A percentile compares a stretch with the other conserved stretches of the same genome.
phyloP scores from a whole-genome alignment of 2,797 vertebrate species.

The Typhlichthys eigenmanni region DNA sequence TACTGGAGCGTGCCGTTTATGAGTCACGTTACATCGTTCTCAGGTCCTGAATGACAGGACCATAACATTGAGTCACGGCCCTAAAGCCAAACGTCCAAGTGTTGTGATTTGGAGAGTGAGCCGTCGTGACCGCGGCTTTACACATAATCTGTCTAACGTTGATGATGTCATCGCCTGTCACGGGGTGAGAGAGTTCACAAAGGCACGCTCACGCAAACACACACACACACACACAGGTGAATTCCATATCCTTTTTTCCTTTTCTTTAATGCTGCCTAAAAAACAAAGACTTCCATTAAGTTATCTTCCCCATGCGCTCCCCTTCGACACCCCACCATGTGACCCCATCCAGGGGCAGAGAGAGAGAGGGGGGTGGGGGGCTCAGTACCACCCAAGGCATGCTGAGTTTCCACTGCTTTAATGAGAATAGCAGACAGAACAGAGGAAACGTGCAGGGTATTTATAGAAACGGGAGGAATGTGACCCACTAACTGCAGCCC shows the following conservation, averaged over 20 bases:
- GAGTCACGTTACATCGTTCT: not conserved
- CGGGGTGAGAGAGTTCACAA: not conserved
- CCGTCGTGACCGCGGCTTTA: no score
- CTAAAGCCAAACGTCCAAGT: no score
- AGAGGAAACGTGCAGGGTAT: conserved; percentile 89
- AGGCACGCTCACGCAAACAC: no score
- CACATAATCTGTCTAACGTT: no score
- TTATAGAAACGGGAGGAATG: conserved; percentile 91
- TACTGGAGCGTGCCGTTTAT: not conserved
- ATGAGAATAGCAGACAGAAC: conserved; percentile 90
- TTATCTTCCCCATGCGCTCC: conserved; percentile 26
- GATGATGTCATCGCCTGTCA: not conserved
- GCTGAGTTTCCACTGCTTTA: conserved; percentile 82
- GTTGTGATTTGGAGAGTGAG: no score
- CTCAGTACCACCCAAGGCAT: conserved; percentile 49
- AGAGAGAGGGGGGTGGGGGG: conserved; percentile 41
- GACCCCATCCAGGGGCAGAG: conserved; percentile 30
- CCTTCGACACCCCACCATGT: conserved; percentile 44
- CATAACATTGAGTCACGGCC: not conserved
- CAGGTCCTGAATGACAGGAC: not conserved
- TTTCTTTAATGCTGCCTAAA: conserved; percentile 14
- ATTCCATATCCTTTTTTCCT: conserved; percentile 57
- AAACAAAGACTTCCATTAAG: conserved; percentile 22
- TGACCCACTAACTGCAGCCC: conserved; percentile 88
- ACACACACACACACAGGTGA: conserved; percentile 70